A percentile compares a stretch with the other conserved stretches of the same genome.
These are phyloP conservation scores for Petrocephalus zakoni DNA, from an alignment of 2,113 vertebrate species.

Conservation along the genomic window DNA sequence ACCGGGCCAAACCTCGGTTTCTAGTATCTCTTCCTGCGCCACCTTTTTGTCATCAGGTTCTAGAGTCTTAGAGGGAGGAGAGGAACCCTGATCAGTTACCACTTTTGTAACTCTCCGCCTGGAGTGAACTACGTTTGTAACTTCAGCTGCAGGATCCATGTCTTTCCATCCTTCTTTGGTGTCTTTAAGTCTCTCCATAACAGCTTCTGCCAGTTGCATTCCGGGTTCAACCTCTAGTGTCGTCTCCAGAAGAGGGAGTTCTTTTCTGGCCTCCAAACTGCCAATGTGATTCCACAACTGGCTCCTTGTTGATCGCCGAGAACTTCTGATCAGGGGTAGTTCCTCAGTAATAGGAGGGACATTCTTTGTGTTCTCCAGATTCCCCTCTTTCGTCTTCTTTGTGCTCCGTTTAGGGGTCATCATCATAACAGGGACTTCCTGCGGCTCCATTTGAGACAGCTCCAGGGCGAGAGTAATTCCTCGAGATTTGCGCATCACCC, in stretches of 20 bases:
- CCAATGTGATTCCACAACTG: constrained; percentile 53
- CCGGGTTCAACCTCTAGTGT: constrained; percentile 50
- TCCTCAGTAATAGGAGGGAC: background rate
- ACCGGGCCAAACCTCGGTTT: background rate
- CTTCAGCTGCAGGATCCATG: constrained; percentile 11
- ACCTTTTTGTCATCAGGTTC: background rate
- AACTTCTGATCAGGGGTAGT: constrained; percentile 8
- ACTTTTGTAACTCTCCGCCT: constrained; percentile 36
- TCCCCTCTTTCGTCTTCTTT: constrained; percentile 42
- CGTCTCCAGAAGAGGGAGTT: constrained; percentile 43
- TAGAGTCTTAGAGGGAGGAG: background rate
- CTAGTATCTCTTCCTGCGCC: background rate
- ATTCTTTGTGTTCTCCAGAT: constrained; percentile 28
- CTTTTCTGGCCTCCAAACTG: constrained; percentile 31
- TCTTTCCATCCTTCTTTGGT: constrained; percentile 35
- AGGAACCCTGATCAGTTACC: constrained; percentile 17
- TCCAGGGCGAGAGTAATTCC: constrained; percentile 43
- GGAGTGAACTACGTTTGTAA: constrained; percentile 39
- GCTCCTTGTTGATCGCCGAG: constrained; percentile 40
- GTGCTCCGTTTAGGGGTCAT: constrained; percentile 52
- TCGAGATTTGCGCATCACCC: constrained; percentile 54
- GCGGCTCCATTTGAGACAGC: constrained; percentile 49
- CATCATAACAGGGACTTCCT: constrained; percentile 38
- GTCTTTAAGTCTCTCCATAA: constrained; percentile 57
- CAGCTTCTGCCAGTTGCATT: constrained; percentile 51